Evolutionary conservation across 2,113 vertebrate species (phyloP).

Genomic region (Diglossa brunneiventris): DNA sequence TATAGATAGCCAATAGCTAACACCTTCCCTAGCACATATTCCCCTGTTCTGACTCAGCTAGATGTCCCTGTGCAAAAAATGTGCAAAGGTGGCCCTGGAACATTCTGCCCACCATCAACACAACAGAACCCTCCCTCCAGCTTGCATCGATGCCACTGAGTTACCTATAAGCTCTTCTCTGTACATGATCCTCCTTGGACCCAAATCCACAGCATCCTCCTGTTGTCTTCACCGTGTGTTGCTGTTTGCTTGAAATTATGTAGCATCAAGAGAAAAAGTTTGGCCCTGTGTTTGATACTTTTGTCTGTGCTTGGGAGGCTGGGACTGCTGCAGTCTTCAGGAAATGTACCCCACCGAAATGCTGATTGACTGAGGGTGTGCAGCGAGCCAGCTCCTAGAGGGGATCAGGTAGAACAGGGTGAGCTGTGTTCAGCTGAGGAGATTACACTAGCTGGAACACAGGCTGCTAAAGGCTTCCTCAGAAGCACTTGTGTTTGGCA

Average conservation of each 20-base stretch:
- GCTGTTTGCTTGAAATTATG: neutral
- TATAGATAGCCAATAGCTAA: neutral
- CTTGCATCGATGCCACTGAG: accelerated
- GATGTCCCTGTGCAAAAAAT: neutral
- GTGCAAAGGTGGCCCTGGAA: neutral
- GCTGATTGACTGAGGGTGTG: neutral
- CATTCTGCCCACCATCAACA: neutral
- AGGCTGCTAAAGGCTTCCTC: neutral
- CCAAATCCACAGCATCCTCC: neutral
- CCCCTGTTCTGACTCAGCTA: neutral
- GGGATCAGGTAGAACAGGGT: neutral
- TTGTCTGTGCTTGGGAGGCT: neutral
- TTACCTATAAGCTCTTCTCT: neutral
- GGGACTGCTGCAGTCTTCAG: neutral
- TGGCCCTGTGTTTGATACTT: neutral
- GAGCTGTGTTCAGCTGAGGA: neutral
- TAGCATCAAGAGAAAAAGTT: neutral
- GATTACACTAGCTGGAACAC: neutral
- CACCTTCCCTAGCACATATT: neutral
- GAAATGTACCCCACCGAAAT: accelerated
- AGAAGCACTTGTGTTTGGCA: neutral
- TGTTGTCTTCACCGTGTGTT: neutral
- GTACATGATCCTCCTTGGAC: neutral
- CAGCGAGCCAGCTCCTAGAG: accelerated
- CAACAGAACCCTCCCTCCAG: neutral